Base-by-base conservation (phyloP, 2,797 vertebrate species). In the Sebastes matsubarae region DNA sequence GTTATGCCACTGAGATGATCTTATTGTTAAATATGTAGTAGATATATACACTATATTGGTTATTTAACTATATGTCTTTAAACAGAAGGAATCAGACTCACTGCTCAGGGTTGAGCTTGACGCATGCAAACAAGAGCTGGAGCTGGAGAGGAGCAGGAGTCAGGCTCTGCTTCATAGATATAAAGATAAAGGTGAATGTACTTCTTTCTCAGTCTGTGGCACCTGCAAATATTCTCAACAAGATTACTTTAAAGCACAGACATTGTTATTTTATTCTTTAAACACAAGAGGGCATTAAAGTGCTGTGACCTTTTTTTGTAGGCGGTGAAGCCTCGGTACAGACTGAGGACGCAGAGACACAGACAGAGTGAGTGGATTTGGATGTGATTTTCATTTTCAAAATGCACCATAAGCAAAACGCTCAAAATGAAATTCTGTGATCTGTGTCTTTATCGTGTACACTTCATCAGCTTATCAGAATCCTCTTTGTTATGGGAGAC, bases 281-380 rank as follows among this genome's bases (percentile, higher is more conserved):
- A 88, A 83, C 88, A 93, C 78, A 59, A 88, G 92, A 68, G 82
- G 90, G 86, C 52, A 29, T 57, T 75, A 74, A 82, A 75, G 54
- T 66, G 30, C 65, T 61, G 25, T 81, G 68, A 38, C 24, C 70
- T 59, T 91, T 85, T 4, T 86, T 83, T 81, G 6, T 82, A 95
- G 94, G 65, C 16, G 34, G 8, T 32, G 66, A 79, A 65, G 13
- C 46, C 18, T 63, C 22, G 4, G 30, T 69, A n/a, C 87, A 80
- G 59, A 87, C 70, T 63, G 29, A 77, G 72, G 88, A 92, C 30
- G 89, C 77, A 72, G 81, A 76, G 55, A 88, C 79, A 24, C 55
- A 71, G 67, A 92, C 89, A 63, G 68, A 91, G 95, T 95, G 77
- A 93, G 93, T 84, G 57, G 68, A 67, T 83, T 80, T 64, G 67